Conservation (phyloP, 2,888 invertebrate species). For the Morpho helenor region DNA sequence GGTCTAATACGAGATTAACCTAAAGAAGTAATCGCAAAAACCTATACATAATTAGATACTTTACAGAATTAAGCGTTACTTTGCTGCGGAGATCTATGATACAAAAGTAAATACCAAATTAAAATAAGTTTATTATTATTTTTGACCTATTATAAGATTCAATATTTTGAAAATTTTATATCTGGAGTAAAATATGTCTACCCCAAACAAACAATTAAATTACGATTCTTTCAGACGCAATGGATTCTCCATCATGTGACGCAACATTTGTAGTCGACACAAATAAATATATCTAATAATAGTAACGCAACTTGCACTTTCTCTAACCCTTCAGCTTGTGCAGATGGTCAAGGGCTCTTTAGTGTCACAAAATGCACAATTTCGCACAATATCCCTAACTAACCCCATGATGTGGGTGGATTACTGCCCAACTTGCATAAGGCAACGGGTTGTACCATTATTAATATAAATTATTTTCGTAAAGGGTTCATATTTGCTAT, state of each 20-base stretch:
- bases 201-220: no score
- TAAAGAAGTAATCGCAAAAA: no score
- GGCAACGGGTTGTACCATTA: conserved; percentile 21
- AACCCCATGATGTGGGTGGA: conserved; percentile 40
- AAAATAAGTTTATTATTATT: no score
- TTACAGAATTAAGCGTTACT: no score
- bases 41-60: no score
- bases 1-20: no score
- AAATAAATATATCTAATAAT: background rate
- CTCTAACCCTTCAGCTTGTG: conserved; percentile 41
- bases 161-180: no score
- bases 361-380: conserved; percentile 48
- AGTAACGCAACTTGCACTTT: conserved; percentile 30
- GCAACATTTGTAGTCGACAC: background rate
- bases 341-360: conserved; percentile 46
- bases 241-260: background rate
- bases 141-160: no score
- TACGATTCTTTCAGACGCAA: no score
- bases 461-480: conserved; percentile 22
- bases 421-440: conserved; percentile 31
- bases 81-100: no score
- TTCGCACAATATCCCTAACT: conserved; percentile 28
- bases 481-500: conserved; percentile 47
- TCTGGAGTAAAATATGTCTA: no score
- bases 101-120: no score